Evolutionary conservation across 2,113 vertebrate species (phyloP).

Genomic region (Chascanopsetta lugubris): DNA sequence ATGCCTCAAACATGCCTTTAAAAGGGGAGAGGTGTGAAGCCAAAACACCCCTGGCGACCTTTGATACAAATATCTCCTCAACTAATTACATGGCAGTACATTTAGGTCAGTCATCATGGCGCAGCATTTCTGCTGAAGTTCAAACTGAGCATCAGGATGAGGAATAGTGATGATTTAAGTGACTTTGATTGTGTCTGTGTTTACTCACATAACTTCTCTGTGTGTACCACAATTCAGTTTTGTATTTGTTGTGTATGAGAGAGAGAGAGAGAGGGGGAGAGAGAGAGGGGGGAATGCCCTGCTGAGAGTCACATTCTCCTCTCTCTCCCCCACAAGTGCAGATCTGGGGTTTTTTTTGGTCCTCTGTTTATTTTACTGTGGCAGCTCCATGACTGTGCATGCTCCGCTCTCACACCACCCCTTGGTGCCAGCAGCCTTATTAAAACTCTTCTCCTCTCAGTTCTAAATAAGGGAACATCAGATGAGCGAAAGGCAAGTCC

Average conservation of each 20-base stretch:
- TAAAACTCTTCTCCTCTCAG: conserved; percentile 18
- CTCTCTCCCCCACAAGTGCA: conserved; percentile 16
- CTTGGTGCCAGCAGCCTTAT: conserved; percentile 18
- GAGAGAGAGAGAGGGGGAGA: background rate
- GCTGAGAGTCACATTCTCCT: background rate
- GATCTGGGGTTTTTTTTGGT: conserved; percentile 44
- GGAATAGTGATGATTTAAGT: too few relatives aligned
- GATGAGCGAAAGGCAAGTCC: conserved; percentile 43
- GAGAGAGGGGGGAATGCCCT: background rate
- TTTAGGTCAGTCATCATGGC: too few relatives aligned
- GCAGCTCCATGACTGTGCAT: conserved; percentile 42
- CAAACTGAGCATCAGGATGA: too few relatives aligned
- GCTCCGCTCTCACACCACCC: conserved; percentile 26
- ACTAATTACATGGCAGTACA: too few relatives aligned
- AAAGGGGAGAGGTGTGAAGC: too few relatives aligned
- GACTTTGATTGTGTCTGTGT: too few relatives aligned
- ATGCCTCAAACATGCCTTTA: too few relatives aligned
- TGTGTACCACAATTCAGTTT: too few relatives aligned
- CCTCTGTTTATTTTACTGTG: conserved; percentile 52
- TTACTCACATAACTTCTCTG: too few relatives aligned
- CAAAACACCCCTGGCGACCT: too few relatives aligned
- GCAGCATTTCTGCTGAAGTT: too few relatives aligned
- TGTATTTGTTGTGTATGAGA: background rate
- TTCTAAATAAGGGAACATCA: conserved; percentile 45
- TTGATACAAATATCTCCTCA: too few relatives aligned